Evolutionary conservation across 2,888 invertebrate species (phyloP), one percentile per base, ranked within the genome.

Genomic region (Ichneumoninae sp.): DNA sequence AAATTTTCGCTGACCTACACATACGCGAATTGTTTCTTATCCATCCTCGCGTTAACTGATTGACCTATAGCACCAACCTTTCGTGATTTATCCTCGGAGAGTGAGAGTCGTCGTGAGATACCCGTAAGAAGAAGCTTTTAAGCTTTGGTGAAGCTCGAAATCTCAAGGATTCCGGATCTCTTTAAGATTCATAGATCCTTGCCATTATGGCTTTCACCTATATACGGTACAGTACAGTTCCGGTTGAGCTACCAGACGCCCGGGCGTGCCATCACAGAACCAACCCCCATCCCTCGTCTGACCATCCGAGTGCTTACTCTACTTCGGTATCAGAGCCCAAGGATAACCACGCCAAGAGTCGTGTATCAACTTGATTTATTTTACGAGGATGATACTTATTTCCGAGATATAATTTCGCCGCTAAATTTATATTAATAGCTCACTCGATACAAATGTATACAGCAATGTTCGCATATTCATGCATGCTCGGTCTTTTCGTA

Each of bases 331-430:
- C 50, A 16, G 26, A 10, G 36, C 52, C 33, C 77, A 74, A 83
- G 78, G 78, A 73, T 81, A 19, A 13, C 60, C 22, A n/a, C 36
- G 22, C 40, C 52, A 50, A 66, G 36, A 68, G 36, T 69, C 30
- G 60, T 78, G 77, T 60, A 60, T 63, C 63, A 63, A 78, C 63
- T 13, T 74, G 73, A 69, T 78, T 78, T 66, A 71, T 73, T 74
- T 83, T 74, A 70, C 50, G 33, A 44, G 22, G 66, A 52, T 63
- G 74, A 68, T 74, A 69, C 33, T 65, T 44, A 22, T 33, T 50
- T 40, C 54, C 13, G 19, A 19, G 8, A 16, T 22, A 78, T 71
- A 33, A 54, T 57, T 65, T 66, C 65, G 8, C 26, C 16, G 19
- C 30, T 69, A 69, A 52, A 7, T 44, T 5, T 13, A 16, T 68